Evolutionary conservation across 2,888 invertebrate genomes (phyloP).

Genomic region (Aleiodes leptofemur): DNA sequence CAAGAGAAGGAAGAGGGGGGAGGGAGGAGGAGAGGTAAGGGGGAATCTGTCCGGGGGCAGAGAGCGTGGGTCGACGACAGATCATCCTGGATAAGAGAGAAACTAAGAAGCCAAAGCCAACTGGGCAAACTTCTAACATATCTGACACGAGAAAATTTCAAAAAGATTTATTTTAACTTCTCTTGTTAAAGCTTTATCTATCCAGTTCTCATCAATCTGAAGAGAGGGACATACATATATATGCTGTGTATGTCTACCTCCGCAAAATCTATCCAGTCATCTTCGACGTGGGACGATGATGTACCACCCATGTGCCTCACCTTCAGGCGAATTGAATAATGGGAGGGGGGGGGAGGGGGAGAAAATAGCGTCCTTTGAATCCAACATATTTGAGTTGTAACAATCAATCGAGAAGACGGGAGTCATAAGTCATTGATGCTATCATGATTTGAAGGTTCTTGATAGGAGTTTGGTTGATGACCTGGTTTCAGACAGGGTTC

Average conservation of each 20-base stretch:
- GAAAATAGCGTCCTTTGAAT: neutral
- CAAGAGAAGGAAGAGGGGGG: slow-evolving; percentile 4
- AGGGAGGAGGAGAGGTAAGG: no score
- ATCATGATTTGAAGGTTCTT: neutral
- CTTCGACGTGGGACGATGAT: slow-evolving; percentile 48
- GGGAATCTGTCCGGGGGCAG: slow-evolving; percentile 39
- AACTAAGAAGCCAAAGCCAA: slow-evolving; percentile 34
- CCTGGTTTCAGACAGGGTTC: no score
- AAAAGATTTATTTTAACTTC: slow-evolving; percentile 42
- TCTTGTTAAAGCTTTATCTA: slow-evolving; percentile 42
- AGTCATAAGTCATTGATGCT: neutral
- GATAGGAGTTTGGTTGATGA: no score
- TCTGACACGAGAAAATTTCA: slow-evolving; percentile 38
- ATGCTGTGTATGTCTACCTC: slow-evolving; percentile 11
- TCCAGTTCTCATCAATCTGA: slow-evolving; percentile 48
- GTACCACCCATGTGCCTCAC: slow-evolving; percentile 39
- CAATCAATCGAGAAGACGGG: slow-evolving; percentile 2
- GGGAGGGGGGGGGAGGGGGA: no score
- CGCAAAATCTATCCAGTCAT: slow-evolving; percentile 41
- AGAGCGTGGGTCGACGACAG: slow-evolving; percentile 60
- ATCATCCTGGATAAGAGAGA: slow-evolving; percentile 54
- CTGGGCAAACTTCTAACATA: slow-evolving; percentile 6
- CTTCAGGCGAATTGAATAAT: slow-evolving; percentile 5
- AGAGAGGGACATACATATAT: neutral
- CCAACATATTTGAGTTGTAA: slow-evolving; percentile 1